Conservation (phyloP, 2,113 vertebrate species). For the Crotalus horridus region DNA sequence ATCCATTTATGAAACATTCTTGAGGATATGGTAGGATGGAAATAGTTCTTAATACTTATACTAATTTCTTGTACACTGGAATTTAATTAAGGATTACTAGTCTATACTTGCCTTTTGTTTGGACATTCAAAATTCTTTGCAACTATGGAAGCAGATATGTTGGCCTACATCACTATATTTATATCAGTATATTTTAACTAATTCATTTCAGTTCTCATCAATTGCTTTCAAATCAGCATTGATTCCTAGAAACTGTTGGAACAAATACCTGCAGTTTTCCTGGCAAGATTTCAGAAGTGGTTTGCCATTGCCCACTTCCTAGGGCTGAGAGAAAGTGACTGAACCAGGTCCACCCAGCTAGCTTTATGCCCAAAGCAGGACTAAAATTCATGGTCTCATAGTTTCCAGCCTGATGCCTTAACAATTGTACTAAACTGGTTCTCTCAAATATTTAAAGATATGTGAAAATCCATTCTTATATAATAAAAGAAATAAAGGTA, state of each 20-base stretch:
- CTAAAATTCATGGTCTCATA: not conserved
- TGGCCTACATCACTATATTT: not conserved
- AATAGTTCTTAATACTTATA: not conserved
- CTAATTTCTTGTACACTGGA: not conserved
- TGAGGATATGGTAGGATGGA: not conserved
- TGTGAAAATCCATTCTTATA: not conserved
- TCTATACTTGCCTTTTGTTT: not conserved
- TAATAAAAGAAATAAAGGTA: not conserved
- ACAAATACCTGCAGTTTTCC: not conserved
- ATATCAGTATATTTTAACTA: not conserved
- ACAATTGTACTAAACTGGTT: not conserved
- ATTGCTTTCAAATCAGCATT: not conserved
- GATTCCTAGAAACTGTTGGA: not conserved
- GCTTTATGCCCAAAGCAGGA: not conserved
- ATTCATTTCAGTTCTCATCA: not conserved
- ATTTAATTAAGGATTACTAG: constrained; percentile 15
- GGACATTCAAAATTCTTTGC: not conserved
- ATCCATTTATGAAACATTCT: not conserved
- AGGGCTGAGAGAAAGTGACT: not conserved
- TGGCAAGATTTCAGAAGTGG: not conserved
- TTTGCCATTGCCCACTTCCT: not conserved
- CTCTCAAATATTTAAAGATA: not conserved
- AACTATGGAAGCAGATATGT: not conserved
- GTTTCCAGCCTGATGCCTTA: not conserved
- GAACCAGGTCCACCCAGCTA: not conserved